Percentiles rank a stretch among this genome's conserved stretches.
Evolutionary conservation across 2,888 invertebrate species (phyloP).

Genomic region (Philonicus albiceps): DNA sequence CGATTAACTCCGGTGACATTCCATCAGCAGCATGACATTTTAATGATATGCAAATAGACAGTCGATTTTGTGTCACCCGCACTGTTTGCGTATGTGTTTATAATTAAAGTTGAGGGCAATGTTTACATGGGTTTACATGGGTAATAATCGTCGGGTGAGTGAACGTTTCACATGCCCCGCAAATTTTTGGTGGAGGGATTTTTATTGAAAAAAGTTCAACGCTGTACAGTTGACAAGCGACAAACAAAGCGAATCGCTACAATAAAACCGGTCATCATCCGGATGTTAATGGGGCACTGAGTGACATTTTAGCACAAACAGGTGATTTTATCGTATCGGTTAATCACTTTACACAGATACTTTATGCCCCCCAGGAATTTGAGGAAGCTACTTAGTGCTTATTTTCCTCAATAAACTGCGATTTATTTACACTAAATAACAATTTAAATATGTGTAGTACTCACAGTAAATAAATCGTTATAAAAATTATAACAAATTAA

Average conservation of each 20-base stretch:
- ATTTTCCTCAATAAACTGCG: neutral
- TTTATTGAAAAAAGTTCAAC: constrained; percentile 26
- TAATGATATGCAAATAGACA: constrained; percentile 49
- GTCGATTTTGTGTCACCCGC: constrained; percentile 40
- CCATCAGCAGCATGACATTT: constrained; percentile 46
- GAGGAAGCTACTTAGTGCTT: neutral
- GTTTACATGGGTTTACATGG: neutral
- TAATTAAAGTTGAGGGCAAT: constrained; percentile 27
- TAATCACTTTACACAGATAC: neutral
- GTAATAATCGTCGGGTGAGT: neutral
- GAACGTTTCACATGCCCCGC: neutral
- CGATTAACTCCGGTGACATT: constrained; percentile 46
- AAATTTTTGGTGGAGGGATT: no score
- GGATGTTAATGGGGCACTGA: constrained; percentile 1
- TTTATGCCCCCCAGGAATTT: neutral
- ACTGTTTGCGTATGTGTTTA: constrained; percentile 31
- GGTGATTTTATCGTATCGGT: neutral
- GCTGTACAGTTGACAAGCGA: neutral
- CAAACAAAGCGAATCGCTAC: neutral
- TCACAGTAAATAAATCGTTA: neutral
- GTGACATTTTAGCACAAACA: constrained; percentile 14
- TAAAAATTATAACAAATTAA: neutral
- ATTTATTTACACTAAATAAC: neutral
- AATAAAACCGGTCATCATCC: neutral
- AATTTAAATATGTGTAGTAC: neutral